Base-by-base conservation (phyloP, 1,140 invertebrate species). In the Drosophila athabasca region DNA sequence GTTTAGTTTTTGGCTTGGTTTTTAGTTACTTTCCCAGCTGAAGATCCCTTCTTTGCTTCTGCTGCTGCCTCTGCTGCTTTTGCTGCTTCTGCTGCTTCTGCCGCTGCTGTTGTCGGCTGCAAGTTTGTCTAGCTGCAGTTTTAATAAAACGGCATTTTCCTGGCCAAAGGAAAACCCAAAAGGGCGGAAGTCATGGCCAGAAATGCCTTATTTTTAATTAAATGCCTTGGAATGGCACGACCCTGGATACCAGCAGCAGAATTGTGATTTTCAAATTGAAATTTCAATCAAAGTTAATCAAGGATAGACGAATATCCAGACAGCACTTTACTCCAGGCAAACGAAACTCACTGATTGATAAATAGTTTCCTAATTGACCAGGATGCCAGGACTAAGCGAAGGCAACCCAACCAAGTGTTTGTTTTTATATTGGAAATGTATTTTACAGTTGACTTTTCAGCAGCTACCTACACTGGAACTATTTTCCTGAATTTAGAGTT, bases 1-100 rank as follows among this genome's bases (percentile, higher is more conserved):
- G 81, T 85, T 85, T 87, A 85, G 82, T 65, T 85, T 82, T 71
- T 74, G 77, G 77, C 69, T 81, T 58, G 78, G 79, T 76, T 76
- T 76, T 85, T 78, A 78, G 82, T 85, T 83, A 62, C 79, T 83
- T 83, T 65, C 58, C 61, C 45, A 81, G 65, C 67, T 81, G 48
- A 60, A 75, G 69, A 70, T 77, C 76, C 74, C 55, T 60, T 65
- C 76, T 68, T 67, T 62, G 39, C 67, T n/a, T n/a, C n/a, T 77
- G 55, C 46, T 76, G 31, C 8, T 35, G 55, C 46, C 72, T 8
- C 8, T 35, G 31, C 3, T 9, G 31, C 3, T 24, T 2, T 24
- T 24, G 8, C n/a, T 62, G 39, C 67, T n/a, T n/a, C n/a, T 77
- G 55, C 46, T 76, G 31, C 8, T 35, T 51, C 46, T 72, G 9